phyloP scores from a whole-genome alignment of 2,113 vertebrate species.

The Elachura formosa region DNA sequence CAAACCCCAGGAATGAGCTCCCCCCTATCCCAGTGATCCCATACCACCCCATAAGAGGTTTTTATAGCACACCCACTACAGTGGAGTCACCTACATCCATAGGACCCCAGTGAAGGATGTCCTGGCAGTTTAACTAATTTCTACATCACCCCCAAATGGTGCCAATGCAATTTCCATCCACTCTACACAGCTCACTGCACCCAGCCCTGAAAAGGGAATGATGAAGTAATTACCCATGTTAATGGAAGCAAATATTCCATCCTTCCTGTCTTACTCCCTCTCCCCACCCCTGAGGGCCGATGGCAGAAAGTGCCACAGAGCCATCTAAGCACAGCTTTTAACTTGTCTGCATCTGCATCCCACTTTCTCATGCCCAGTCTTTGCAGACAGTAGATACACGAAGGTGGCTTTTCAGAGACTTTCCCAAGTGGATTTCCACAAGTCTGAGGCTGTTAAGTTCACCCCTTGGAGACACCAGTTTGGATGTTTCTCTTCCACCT shows the following conservation, averaged over 20 bases:
- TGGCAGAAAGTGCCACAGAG: not conserved
- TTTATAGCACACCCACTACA: not conserved
- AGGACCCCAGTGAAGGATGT: not conserved
- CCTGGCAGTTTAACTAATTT: not conserved
- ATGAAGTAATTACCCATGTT: slow-evolving; percentile 18
- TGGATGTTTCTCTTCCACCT: not conserved
- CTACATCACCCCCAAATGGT: not conserved
- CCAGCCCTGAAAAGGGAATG: not conserved
- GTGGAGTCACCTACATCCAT: not conserved
- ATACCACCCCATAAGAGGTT: too few relatives aligned
- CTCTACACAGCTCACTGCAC: not conserved
- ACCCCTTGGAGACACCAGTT: not conserved
- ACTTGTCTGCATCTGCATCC: not conserved
- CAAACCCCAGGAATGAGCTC: not conserved
- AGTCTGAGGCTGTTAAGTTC: not conserved
- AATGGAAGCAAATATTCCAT: not conserved
- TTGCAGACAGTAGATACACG: not conserved
- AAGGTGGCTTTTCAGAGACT: not conserved
- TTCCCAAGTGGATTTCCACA: not conserved
- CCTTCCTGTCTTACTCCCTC: not conserved
- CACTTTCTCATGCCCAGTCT: not conserved
- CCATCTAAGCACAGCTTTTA: not conserved
- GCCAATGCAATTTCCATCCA: not conserved
- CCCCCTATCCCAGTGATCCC: not conserved
- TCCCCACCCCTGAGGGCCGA: not conserved